phyloP scores from a whole-genome alignment of 2,113 vertebrate genomes.

The Apodemus sylvaticus region DNA sequence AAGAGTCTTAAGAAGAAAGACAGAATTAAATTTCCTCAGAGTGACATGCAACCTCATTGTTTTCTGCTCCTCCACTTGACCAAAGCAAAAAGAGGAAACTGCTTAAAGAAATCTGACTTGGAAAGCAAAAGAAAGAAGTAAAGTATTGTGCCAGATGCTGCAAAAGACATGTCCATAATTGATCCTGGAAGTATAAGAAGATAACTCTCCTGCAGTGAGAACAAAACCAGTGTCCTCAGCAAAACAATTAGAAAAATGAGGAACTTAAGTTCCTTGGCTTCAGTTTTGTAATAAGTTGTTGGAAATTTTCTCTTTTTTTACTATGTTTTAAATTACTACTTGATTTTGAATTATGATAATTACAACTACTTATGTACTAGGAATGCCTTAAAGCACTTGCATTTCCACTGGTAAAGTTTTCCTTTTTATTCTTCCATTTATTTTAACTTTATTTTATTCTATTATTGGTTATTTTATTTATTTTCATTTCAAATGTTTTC shows the following conservation, averaged over 20 bases:
- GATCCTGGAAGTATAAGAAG: not conserved
- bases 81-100: slow-evolving; percentile 72
- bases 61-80: slow-evolving; percentile 50
- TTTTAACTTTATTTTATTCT: too few species aligned
- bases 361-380: not conserved
- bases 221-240: not conserved
- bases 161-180: not conserved
- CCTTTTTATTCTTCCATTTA: not conserved
- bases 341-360: not conserved
- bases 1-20: not conserved
- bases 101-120: not conserved
- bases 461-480: too few species aligned
- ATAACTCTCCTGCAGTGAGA: not conserved
- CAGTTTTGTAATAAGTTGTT: not conserved
- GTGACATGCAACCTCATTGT: not conserved
- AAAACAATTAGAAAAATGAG: not conserved
- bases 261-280: not conserved
- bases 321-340: not conserved
- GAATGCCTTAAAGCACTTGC: not conserved
- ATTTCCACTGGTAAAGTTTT: not conserved
- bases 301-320: not conserved
- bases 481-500: too few species aligned
- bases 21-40: slow-evolving; percentile 20
- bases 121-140: not conserved
- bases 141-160: not conserved